Base-by-base conservation (phyloP, 1,140 invertebrate species). In the Eupristina koningsbergeri region DNA sequence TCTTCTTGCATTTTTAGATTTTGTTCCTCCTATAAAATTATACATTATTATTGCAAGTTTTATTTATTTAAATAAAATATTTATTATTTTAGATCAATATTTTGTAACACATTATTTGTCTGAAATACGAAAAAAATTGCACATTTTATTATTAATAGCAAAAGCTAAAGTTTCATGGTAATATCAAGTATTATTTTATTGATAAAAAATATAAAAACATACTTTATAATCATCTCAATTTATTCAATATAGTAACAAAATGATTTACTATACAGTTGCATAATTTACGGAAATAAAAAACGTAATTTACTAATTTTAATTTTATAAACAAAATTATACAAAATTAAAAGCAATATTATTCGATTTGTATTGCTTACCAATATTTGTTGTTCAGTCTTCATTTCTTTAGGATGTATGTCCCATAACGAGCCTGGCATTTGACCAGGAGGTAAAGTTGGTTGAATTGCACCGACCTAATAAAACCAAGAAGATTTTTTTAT, bases 331-430 rank as follows among this genome's bases (percentile, higher is more conserved):
- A n/a, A n/a, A n/a, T n/a, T n/a, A n/a, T n/a, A n/a, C n/a, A n/a
- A n/a, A 63, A n/a, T 29, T 29, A 63, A 63, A 63, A 7, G n/a
- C 29, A 36, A 39, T 17, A 69, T 36, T 22, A 36, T 36, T 19
- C 3, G 39, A 74, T 47, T 19, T 34, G 45, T 26, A 36, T n/a
- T 34, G 11, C 29, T 89, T 87, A 92, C 92, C 87, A 93, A 85
- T 87, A 93, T 93, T 87, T 94, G 92, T 80, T 93, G 91, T 85
- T 94, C 93, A 85, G 93, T 93, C 89, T 93, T 93, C 86, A 93
- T 93, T 85, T 92, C 92, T 84, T 91, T 92, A 84, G 88, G 84
- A 80, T 92, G 90, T 79, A 92, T 83, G 75, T 91, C 90, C 91
- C 92, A 92, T 2, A 92, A 58, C 50, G 91, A 90, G n/a, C 90